Evolutionary conservation across 2,797 vertebrate genomes (phyloP).

Genomic region (Carduelis carduelis): DNA sequence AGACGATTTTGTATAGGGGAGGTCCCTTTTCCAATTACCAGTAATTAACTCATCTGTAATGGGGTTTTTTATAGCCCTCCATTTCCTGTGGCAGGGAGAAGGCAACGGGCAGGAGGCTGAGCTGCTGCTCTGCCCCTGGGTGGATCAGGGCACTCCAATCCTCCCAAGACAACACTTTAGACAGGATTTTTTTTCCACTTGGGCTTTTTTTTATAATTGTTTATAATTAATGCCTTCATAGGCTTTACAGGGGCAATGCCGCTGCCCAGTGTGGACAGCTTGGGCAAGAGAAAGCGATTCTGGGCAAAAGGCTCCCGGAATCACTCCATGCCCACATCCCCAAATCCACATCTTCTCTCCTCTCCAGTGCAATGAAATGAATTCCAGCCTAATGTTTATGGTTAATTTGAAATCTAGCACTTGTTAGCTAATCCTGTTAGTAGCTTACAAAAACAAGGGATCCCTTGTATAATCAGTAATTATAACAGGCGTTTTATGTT

Average conservation of each 20-base stretch:
- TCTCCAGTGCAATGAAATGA: conserved; percentile 46
- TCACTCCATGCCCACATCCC: background rate
- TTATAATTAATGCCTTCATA: background rate
- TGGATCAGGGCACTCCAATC: fast-evolving
- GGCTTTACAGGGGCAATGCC: background rate
- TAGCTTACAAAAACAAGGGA: conserved; percentile 62
- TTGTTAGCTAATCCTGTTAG: conserved; percentile 74
- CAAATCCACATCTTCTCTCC: background rate
- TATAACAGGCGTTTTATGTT: conserved; percentile 68
- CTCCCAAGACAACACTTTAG: background rate
- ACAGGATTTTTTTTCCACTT: background rate
- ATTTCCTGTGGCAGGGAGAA: background rate
- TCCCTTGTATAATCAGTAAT: conserved; percentile 13
- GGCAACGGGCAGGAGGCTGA: background rate
- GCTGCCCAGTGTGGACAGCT: background rate
- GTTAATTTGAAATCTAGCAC: conserved; percentile 71
- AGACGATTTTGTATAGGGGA: background rate
- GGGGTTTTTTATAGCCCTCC: background rate
- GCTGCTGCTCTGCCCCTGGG: background rate
- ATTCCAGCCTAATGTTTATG: conserved; percentile 55
- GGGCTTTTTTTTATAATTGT: too few relatives aligned
- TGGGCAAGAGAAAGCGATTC: fast-evolving
- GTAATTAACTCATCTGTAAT: conserved; percentile 47
- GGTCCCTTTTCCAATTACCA: conserved; percentile 43
- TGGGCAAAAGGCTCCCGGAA: background rate